These are phyloP conservation scores for Apostichopus japonicus DNA, from an alignment of 35 echinoderm and acorn worm genomes.

Conservation along the genomic window DNA sequence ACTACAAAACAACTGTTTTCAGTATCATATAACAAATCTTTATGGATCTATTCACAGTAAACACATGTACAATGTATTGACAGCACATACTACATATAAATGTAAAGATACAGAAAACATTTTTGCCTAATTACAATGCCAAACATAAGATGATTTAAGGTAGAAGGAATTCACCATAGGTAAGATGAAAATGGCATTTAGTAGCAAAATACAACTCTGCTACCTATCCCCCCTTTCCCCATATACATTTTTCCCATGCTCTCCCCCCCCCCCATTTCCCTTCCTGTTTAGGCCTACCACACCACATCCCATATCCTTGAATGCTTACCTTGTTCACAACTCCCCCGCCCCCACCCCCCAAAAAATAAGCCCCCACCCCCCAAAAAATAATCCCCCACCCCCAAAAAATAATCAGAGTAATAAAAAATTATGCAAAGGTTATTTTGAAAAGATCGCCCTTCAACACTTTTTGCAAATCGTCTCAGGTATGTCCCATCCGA, in stretches of 20 bases:
- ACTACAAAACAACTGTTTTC: background rate
- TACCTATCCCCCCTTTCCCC: background rate
- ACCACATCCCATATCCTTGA: background rate
- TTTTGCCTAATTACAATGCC: constrained; percentile 36
- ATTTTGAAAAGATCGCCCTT: too few relatives aligned
- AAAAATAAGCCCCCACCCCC: background rate
- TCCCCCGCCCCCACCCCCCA: background rate
- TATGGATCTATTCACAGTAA: constrained; percentile 51
- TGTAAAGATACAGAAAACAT: constrained; percentile 5
- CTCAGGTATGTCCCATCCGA: too few relatives aligned
- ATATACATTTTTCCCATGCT: background rate
- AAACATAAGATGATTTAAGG: background rate
- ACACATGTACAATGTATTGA: constrained; percentile 55
- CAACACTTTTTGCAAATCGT: too few relatives aligned
- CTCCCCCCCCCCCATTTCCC: background rate
- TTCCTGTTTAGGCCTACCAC: background rate
- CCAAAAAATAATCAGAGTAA: too few relatives aligned
- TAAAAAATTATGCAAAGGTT: too few relatives aligned
- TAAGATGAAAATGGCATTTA: background rate
- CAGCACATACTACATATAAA: constrained; percentile 55
- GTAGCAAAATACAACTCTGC: background rate
- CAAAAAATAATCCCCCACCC: too few relatives aligned
- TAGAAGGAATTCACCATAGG: background rate
- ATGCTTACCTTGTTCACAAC: background rate
- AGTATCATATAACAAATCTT: constrained; percentile 50